phyloP scores from a whole-genome alignment of 2,113 vertebrate genomes.

The Corythaixoides concolor region DNA sequence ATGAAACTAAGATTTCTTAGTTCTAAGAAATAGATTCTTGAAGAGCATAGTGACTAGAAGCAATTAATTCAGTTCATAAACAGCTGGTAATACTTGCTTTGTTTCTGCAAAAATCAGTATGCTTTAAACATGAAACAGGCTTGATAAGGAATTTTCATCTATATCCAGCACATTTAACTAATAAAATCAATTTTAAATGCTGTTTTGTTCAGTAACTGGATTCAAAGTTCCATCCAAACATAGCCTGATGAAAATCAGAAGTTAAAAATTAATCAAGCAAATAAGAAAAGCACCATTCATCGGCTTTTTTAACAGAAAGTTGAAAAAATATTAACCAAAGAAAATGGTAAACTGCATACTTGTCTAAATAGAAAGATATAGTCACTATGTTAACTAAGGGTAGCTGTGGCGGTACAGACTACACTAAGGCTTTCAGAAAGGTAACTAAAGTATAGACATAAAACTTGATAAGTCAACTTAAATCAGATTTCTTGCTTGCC shows the following conservation, averaged over 20 bases:
- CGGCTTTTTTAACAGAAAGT: background rate
- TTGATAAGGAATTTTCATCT: background rate
- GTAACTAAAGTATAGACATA: background rate
- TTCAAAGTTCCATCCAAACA: conserved; percentile 5
- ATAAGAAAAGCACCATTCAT: background rate
- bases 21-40: background rate
- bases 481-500: background rate
- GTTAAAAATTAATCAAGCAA: conserved; percentile 16
- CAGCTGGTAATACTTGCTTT: background rate
- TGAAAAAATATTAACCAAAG: background rate
- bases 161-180: background rate
- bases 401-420: background rate
- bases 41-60: background rate
- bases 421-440: background rate
- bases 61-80: background rate
- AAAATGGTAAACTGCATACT: background rate
- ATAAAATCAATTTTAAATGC: background rate
- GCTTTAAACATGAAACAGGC: background rate
- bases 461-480: background rate
- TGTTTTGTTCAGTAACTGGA: conserved; percentile 26
- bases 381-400: background rate
- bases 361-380: background rate
- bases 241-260: conserved; percentile 18
- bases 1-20: background rate
- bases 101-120: background rate